Conservation (phyloP, 2,888 invertebrate genomes). For the Protonemura montana region DNA sequence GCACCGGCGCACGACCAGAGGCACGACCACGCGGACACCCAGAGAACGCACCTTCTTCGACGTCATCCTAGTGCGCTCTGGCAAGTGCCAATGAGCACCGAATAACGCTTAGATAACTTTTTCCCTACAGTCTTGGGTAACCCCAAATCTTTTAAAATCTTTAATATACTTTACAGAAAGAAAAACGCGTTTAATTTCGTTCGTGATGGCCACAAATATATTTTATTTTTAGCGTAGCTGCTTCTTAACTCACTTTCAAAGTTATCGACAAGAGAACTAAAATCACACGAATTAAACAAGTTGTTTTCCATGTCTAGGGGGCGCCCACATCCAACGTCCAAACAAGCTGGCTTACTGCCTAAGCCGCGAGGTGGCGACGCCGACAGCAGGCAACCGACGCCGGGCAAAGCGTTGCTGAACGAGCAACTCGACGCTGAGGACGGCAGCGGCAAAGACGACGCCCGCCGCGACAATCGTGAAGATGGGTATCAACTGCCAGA, state of each 20-base stretch:
- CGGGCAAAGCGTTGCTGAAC: not conserved
- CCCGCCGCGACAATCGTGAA: conserved; percentile 29
- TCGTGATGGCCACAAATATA: too few species aligned
- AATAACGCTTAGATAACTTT: too few species aligned
- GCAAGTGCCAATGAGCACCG: not conserved
- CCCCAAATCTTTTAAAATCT: too few species aligned
- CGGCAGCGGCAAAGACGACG: not conserved
- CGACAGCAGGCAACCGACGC: not conserved
- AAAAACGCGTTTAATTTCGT: too few species aligned
- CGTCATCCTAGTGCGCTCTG: not conserved
- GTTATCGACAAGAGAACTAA: too few species aligned
- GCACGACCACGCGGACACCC: not conserved
- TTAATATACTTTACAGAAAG: too few species aligned
- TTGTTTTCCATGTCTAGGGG: too few species aligned
- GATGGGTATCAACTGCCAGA: conserved; percentile 26
- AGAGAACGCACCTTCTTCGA: not conserved
- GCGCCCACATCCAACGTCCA: too few species aligned
- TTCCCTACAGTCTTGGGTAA: too few species aligned
- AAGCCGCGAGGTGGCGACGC: not conserved
- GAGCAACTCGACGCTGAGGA: not conserved
- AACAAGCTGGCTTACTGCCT: not conserved
- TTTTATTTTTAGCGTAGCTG: too few species aligned
- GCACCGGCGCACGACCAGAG: not conserved
- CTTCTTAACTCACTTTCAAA: too few species aligned
- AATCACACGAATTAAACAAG: too few species aligned